Percentiles rank a stretch among this genome's conserved stretches.
phyloP scores from a whole-genome alignment of 2,113 vertebrate genomes.

The Empidonax traillii region DNA sequence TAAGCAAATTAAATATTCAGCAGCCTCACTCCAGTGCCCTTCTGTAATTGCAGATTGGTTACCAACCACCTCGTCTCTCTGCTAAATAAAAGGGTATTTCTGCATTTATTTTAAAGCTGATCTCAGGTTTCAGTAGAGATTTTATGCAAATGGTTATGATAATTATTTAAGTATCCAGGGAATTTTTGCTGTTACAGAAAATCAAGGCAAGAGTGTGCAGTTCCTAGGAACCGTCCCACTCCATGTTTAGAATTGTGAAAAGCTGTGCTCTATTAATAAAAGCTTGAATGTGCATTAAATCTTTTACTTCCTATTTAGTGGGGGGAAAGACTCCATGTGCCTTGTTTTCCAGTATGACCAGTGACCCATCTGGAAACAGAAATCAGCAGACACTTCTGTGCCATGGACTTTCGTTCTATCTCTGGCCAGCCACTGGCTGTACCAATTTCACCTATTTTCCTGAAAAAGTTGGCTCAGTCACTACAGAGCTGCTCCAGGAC shows the following conservation, averaged over 20 bases:
- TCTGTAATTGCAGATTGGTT: neutral
- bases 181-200: neutral
- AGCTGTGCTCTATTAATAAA: neutral
- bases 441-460: neutral
- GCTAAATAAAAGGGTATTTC: neutral
- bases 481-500: neutral
- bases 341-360: neutral
- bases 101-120: neutral
- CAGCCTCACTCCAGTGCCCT: neutral
- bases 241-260: neutral
- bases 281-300: neutral
- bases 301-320: neutral
- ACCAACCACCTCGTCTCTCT: neutral
- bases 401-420: neutral
- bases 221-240: neutral
- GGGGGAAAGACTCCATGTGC: neutral
- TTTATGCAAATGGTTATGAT: neutral
- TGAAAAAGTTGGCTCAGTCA: neutral
- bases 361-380: neutral
- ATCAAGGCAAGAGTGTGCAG: neutral
- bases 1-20: constrained; percentile 48
- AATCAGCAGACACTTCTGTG: neutral
- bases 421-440: neutral
- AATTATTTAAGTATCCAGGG: neutral
- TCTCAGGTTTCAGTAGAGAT: neutral